Evolutionary conservation across 2,797 vertebrate species (phyloP), one percentile per base, ranked within the genome.

Genomic region (Myotis myotis): DNA sequence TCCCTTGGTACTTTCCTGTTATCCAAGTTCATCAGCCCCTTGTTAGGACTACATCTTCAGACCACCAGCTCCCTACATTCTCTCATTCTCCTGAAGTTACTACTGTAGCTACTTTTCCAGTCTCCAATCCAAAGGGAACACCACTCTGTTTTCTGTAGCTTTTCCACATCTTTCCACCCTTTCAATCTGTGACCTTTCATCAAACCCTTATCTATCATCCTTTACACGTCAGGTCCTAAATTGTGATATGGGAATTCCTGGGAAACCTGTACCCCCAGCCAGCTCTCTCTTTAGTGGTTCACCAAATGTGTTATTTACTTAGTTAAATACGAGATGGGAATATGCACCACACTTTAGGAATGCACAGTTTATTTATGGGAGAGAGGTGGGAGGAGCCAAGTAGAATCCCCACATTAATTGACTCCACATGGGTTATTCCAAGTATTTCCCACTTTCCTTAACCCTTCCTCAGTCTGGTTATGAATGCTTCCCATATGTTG

Each of bases 41-140:
- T 55, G 23, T 28, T 9, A 17, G 13, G 36, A 36, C 15, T 23
- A 55, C 1, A 0, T 0, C 25, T 68, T 84, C 19, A 49, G 13
- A 66, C 10, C 6, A 38, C 2, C 1, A 9, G 41, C 2, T 0
- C 12, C 16, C 3, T 5, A 5, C 12, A 15, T 38, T 70, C n/a
- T 36, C 12, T 72, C 36, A 2, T 51, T 78, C 8, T 66, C 23
- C 19, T 20, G 23, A 49, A 8, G 7, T 28, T 33, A 71, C 5
- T 12, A 8, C 30, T 16, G 7, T 2, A 3, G 17, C 7, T 28
- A 20, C 11, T 20, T 41, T 44, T 16, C 60, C 20, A 30, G 2
- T 57, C 22, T 78, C 47, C 3, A 30, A 7, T 25, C 17, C 15
- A 44, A 85, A 66, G 6, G 6, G 49, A 79, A 62, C 4, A 11